Evolutionary conservation across 2,797 vertebrate genomes (phyloP).

Genomic region (Craterocephalus amniculus): DNA sequence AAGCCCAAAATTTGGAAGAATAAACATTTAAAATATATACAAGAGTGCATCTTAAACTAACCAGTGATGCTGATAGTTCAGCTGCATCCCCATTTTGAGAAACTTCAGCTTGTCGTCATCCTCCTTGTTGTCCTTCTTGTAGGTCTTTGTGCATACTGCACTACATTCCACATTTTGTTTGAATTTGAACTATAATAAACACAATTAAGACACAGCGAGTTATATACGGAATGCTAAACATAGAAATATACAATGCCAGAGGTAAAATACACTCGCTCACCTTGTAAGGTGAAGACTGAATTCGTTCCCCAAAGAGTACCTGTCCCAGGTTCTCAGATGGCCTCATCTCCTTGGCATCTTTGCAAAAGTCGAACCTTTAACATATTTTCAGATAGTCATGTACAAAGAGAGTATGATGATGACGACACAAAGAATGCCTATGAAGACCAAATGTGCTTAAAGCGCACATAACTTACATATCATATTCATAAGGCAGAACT

Average conservation of each 20-base stretch:
- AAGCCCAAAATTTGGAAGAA: not conserved
- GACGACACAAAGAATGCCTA: not conserved
- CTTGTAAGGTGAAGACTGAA: slow-evolving; percentile 92
- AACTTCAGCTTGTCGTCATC: slow-evolving; percentile 85
- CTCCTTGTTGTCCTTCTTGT: slow-evolving; percentile 68
- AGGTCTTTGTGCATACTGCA: slow-evolving; percentile 84
- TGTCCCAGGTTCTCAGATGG: slow-evolving; percentile 94
- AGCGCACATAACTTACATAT: slow-evolving; percentile 84
- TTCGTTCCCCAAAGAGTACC: slow-evolving; percentile 92
- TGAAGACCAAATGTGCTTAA: not conserved
- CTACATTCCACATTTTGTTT: slow-evolving; percentile 80
- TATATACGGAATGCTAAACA: too few relatives aligned
- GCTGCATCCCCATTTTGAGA: slow-evolving; percentile 91
- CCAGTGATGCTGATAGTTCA: slow-evolving; percentile 96
- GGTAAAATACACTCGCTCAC: slow-evolving; percentile 61
- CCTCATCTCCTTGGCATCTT: slow-evolving; percentile 85
- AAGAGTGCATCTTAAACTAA: slow-evolving; percentile 5
- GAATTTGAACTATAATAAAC: slow-evolving; percentile 87
- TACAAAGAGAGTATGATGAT: not conserved
- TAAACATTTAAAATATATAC: not conserved
- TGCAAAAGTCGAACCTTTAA: slow-evolving; percentile 93
- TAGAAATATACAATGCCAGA: not conserved
- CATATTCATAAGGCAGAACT: slow-evolving; percentile 90
- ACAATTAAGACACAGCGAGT: not conserved
- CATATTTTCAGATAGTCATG: slow-evolving; percentile 5